Evolutionary conservation across 2,888 invertebrate genomes (phyloP), one percentile per base, ranked within the genome.

Genomic region (Onthophagus sagittarius): DNA sequence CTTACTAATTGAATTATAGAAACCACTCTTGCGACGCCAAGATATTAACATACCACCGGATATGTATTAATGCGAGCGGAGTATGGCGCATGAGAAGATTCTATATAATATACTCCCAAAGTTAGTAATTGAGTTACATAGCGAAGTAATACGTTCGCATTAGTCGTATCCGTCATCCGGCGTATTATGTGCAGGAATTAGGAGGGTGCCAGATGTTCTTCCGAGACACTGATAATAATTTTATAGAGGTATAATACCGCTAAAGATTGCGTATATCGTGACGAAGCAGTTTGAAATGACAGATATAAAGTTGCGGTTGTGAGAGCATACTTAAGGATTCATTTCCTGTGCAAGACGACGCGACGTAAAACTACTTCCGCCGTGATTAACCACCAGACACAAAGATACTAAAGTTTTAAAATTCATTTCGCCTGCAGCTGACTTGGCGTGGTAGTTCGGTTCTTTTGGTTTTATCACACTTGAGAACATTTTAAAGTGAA

Each of bases 371-470:
- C 39, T 53, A 53, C 39, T 53, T 53, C 15, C 64, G 64, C 5
- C 14, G 64, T 23, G 64, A 64, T 64, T 64, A 64, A 64, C 15
- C 15, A 15, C 23, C 64, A 15, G 15, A 23, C n/a, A 23, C 32
- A 32, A 32, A 23, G 67, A 67, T 32, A 67, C 23, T 67, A 67
- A 67, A 67, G 31, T 67, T 67, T 31, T 67, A 67, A 67, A 67
- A 67, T 67, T 67, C 67, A 31, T 67, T 67, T 67, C 32, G 67
- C 31, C 67, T n/a, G 67, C 67, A 67, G 31, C 31, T 67, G 23
- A 67, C 67, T 23, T 31, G 15, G n/a, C 7, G 23, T n/a, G 67
- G 67, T 31, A 67, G 31, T 67, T 67, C 23, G 31, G 67, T 23
- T 67, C 15, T 31, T 67, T 67, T 67, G 39, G 39, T 53, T 11